phyloP scores from a whole-genome alignment of 2,797 vertebrate genomes.

The Alectoris magna region DNA sequence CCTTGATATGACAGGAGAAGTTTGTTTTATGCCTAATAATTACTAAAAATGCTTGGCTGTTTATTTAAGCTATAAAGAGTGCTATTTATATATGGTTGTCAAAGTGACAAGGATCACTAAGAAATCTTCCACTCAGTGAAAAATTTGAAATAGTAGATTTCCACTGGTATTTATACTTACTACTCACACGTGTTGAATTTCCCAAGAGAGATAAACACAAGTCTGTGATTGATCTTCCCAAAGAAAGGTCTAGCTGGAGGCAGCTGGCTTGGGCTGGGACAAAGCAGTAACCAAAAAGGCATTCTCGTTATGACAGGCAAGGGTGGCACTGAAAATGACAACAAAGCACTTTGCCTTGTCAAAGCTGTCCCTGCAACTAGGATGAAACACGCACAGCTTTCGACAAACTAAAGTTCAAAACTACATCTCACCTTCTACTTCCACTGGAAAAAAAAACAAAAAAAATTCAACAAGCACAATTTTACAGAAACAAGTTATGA shows the following conservation, averaged over 20 bases:
- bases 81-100: not conserved
- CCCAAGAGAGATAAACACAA: conserved; percentile 15
- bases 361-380: not conserved
- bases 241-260: conserved; percentile 36
- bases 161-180: conserved; percentile 7
- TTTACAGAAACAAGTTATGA: not conserved
- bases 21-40: not conserved
- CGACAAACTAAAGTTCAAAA: not conserved
- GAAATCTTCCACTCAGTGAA: conserved; percentile 23
- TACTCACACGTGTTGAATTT: conserved; percentile 14
- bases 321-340: conserved; percentile 31
- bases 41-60: conserved; percentile 2
- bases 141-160: conserved; percentile 3
- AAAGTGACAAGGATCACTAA: not conserved
- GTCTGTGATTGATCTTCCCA: conserved; percentile 52
- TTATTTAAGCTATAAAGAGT: not conserved
- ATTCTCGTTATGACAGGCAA: conserved; percentile 48
- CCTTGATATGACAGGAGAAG: not conserved
- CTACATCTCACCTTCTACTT: not conserved
- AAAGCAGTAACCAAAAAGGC: conserved; percentile 23
- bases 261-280: conserved; percentile 25
- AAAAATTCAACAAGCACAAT: not conserved
- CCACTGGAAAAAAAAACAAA: not conserved
- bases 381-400: not conserved
- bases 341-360: conserved; percentile 36